Conservation (phyloP, 1,140 invertebrate genomes). For the Pogonus chalceus region DNA sequence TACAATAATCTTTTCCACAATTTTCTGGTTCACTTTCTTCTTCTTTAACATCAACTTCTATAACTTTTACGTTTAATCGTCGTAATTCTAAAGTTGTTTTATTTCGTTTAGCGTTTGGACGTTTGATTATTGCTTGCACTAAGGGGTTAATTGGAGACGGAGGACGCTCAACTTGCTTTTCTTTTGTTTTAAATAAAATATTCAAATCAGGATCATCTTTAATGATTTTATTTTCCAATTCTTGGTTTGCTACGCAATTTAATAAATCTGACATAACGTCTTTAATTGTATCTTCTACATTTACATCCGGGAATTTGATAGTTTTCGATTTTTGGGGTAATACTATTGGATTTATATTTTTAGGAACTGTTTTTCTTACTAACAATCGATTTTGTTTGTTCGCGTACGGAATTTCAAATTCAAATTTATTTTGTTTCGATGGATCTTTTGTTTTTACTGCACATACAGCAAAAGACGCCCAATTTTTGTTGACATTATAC, state of each 20-base stretch:
- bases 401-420: constrained; percentile 28
- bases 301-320: constrained; percentile 7
- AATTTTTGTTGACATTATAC: constrained; percentile 22
- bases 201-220: constrained; percentile 23
- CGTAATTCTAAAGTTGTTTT: constrained; percentile 30
- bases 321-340: constrained; percentile 11
- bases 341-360: constrained; percentile 9
- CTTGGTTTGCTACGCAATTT: constrained; percentile 30
- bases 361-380: constrained; percentile 21
- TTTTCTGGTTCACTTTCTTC: constrained; percentile 15
- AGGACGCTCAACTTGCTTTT: background rate
- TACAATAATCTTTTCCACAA: constrained; percentile 34
- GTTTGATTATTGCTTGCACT: constrained; percentile 15
- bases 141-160: constrained; percentile 9
- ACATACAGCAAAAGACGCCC: constrained; percentile 33
- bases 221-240: constrained; percentile 26
- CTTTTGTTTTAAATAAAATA: constrained; percentile 3
- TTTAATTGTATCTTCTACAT: constrained; percentile 16
- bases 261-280: constrained; percentile 29
- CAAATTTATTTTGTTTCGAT: constrained; percentile 18
- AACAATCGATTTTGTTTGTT: constrained; percentile 30
- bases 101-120: constrained; percentile 13
- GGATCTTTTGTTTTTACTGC: constrained; percentile 19
- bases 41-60: constrained; percentile 28
- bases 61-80: constrained; percentile 33